Evolutionary conservation across 2,113 vertebrate species (phyloP).

Genomic region (Oriolus oriolus): DNA sequence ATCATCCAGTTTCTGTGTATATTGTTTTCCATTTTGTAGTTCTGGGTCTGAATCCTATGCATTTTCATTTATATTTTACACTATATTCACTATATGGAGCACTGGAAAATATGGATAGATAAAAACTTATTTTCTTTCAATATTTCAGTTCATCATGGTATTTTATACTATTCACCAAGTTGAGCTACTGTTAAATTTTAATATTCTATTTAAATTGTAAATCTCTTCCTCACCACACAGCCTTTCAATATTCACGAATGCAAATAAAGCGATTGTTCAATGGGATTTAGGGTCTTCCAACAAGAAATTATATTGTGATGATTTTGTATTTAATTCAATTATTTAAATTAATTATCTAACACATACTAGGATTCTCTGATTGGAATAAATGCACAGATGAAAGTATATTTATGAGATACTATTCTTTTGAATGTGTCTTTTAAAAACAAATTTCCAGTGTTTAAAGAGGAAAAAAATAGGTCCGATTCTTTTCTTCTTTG

Average conservation of each 20-base stretch:
- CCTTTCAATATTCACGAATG: not conserved
- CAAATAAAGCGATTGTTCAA: not conserved
- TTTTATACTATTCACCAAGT: not conserved
- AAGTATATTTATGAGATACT: not conserved
- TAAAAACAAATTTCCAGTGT: not conserved
- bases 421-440: not conserved
- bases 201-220: not conserved
- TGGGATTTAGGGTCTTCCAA: not conserved
- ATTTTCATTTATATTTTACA: not conserved
- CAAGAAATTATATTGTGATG: not conserved
- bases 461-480: not conserved
- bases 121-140: not conserved
- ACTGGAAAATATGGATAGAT: not conserved
- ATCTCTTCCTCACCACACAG: not conserved
- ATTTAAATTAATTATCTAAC: not conserved
- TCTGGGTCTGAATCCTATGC: not conserved
- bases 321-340: not conserved
- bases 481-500: not conserved
- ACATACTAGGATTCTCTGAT: not conserved
- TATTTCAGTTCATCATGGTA: not conserved
- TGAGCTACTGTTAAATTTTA: not conserved
- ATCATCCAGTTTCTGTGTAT: not conserved
- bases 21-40: not conserved
- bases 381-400: not conserved
- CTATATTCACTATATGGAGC: not conserved